These are phyloP conservation scores for Acrossocheilus wenchowensis DNA, from an alignment of 2,797 vertebrate species.

Conservation along the genomic window DNA sequence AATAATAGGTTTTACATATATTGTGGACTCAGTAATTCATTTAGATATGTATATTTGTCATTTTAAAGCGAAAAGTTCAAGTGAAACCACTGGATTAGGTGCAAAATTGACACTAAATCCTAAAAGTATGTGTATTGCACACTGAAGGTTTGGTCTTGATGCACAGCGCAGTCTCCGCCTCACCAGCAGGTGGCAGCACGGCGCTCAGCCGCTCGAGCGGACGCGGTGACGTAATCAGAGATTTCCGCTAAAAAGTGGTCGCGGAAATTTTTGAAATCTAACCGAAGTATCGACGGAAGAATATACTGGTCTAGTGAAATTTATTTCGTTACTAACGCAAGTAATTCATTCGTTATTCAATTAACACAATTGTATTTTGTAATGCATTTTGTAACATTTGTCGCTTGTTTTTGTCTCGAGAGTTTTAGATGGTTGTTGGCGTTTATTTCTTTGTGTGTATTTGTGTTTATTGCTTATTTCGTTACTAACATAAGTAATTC, in stretches of 20 bases:
- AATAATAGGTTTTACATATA: too few species aligned
- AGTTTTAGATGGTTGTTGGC: background rate
- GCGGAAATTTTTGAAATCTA: slow-evolving; percentile 62
- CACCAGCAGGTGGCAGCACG: background rate
- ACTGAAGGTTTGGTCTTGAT: too few species aligned
- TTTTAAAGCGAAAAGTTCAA: too few species aligned
- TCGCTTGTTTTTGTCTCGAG: background rate
- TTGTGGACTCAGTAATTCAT: too few species aligned
- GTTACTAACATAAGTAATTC: background rate
- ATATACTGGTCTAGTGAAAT: background rate
- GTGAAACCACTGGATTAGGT: too few species aligned
- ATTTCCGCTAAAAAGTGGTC: slow-evolving; percentile 45
- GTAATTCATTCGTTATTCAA: background rate
- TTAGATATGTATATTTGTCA: too few species aligned
- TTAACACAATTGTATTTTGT: too few species aligned
- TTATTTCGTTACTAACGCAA: background rate
- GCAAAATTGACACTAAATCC: background rate
- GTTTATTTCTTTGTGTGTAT: background rate
- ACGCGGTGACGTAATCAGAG: slow-evolving; percentile 36
- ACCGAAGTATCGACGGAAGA: background rate
- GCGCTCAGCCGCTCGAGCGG: too few species aligned
- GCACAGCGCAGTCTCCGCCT: background rate
- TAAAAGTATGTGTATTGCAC: background rate
- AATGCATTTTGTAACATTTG: background rate
- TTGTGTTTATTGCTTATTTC: too few species aligned